These are phyloP conservation scores for Cossypha polioptera DNA, from an alignment of 2,797 vertebrate species.

Conservation along the genomic window DNA sequence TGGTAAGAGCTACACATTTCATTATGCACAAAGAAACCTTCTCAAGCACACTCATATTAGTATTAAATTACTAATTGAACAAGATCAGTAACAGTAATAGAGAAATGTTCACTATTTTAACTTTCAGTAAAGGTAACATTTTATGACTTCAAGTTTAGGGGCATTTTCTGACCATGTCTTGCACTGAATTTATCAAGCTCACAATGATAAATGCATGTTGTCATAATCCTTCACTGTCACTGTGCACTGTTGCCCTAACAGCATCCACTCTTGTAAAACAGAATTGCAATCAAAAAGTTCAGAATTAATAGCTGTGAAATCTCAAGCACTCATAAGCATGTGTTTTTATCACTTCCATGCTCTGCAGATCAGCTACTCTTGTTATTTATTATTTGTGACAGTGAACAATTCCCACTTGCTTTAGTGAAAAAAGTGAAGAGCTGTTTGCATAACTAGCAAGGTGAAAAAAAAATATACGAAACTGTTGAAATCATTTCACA, in stretches of 20 bases:
- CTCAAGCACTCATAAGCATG: slow-evolving; percentile 48
- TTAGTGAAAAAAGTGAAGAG: slow-evolving; percentile 67
- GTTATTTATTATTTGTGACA: slow-evolving; percentile 72
- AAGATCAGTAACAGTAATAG: not conserved
- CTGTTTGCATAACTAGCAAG: slow-evolving; percentile 69
- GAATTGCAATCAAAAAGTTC: slow-evolving; percentile 64
- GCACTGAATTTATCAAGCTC: slow-evolving; percentile 44
- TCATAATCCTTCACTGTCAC: slow-evolving; percentile 48
- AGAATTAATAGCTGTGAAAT: slow-evolving; percentile 69
- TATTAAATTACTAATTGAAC: not conserved
- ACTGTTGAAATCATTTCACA: slow-evolving; percentile 28
- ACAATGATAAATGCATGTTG: slow-evolving; percentile 70
- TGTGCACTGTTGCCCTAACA: slow-evolving; percentile 43
- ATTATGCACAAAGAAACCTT: not conserved
- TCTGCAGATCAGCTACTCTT: slow-evolving; percentile 25
- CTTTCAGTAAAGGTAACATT: not conserved
- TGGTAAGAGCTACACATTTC: not conserved
- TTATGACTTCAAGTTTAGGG: not conserved
- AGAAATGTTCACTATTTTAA: not conserved
- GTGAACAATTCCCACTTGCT: slow-evolving; percentile 76
- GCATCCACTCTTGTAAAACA: slow-evolving; percentile 61
- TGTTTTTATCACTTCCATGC: slow-evolving; percentile 61
- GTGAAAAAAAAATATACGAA: not conserved
- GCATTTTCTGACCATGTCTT: slow-evolving; percentile 18
- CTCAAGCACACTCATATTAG: not conserved